phyloP scores from a whole-genome alignment of 2,113 vertebrate genomes.

The Chionomys nivalis region DNA sequence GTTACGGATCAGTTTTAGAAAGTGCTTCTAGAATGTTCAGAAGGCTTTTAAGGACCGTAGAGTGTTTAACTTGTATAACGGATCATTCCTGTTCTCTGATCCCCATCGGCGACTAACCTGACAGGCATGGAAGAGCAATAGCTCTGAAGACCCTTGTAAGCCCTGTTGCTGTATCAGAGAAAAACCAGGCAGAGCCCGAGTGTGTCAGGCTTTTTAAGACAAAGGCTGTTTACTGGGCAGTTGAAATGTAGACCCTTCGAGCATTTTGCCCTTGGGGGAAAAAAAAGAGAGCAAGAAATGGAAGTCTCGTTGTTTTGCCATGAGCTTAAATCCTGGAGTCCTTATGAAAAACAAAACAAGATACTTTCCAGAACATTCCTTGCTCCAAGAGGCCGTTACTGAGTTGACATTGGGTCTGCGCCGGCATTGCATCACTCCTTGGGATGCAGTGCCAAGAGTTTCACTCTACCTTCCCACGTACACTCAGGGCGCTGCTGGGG shows the following conservation, averaged over 20 bases:
- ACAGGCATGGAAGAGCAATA: not conserved
- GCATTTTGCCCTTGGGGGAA: conserved; percentile 32
- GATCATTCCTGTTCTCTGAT: not conserved
- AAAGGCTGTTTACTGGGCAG: not conserved
- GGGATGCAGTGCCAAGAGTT: not conserved
- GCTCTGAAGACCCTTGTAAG: conserved; percentile 24
- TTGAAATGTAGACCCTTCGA: not conserved
- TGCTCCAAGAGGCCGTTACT: not conserved
- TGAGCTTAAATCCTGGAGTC: conserved; percentile 46
- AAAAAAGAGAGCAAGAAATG: not conserved
- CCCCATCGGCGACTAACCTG: not conserved
- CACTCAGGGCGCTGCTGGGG: not conserved
- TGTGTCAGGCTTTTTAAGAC: not conserved
- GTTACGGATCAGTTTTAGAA: not conserved
- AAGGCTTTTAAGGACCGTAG: not conserved
- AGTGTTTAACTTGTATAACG: not conserved
- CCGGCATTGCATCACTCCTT: not conserved
- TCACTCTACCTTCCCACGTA: not conserved
- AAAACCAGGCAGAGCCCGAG: not conserved
- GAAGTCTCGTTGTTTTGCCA: not conserved
- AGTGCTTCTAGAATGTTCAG: conserved; percentile 24
- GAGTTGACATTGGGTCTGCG: not conserved
- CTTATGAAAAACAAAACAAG: conserved; percentile 36
- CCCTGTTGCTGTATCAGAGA: not conserved
- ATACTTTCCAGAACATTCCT: conserved; percentile 49